phyloP scores from a whole-genome alignment of 2,888 invertebrate genomes.

The Mechanitis mazaeus region DNA sequence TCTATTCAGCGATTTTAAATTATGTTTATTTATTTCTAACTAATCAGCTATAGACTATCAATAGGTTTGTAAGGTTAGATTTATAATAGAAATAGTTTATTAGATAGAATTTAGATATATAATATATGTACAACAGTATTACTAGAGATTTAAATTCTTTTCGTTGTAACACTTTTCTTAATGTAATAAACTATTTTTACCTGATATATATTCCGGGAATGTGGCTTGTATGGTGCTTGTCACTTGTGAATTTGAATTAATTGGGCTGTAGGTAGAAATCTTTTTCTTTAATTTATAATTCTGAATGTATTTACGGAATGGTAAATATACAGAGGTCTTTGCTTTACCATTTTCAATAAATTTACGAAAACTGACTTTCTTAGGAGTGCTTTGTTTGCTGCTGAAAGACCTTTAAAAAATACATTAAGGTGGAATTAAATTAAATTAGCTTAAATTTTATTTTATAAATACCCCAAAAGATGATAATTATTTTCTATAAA shows the following conservation, averaged over 20 bases:
- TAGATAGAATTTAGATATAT: no score
- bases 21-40: no score
- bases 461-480: neutral
- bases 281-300: conserved; percentile 65
- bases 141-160: no score
- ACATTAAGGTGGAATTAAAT: neutral
- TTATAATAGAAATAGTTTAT: no score
- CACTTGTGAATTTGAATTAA: conserved; percentile 56
- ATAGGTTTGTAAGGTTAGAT: no score
- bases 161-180: no score
- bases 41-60: no score
- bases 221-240: conserved; percentile 55
- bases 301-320: conserved; percentile 75
- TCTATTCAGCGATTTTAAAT: no score
- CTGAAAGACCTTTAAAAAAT: conserved; percentile 50
- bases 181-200: conserved; percentile 34
- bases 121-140: no score
- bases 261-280: conserved; percentile 55
- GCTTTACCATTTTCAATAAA: conserved; percentile 66
- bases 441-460: neutral
- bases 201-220: conserved; percentile 56
- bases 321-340: conserved; percentile 78
- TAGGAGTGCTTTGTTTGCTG: conserved; percentile 63
- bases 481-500: neutral
- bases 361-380: conserved; percentile 66